Evolutionary conservation across 1,140 invertebrate genomes (phyloP).

Genomic region (Ganaspis sp.): DNA sequence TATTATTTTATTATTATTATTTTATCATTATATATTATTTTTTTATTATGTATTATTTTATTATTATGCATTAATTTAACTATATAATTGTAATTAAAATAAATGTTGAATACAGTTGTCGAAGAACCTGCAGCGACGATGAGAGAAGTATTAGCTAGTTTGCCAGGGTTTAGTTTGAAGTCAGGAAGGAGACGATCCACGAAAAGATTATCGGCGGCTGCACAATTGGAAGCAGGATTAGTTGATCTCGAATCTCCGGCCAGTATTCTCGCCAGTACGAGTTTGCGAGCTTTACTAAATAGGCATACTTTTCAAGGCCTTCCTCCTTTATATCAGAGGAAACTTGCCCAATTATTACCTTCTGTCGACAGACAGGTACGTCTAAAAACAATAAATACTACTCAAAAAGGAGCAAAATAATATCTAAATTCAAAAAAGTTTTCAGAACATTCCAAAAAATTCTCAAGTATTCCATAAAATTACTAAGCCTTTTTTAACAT

Average conservation of each 20-base stretch:
- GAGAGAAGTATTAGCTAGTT: conserved; percentile 91
- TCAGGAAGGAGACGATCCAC: conserved; percentile 85
- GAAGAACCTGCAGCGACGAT: conserved; percentile 81
- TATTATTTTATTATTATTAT: too few species aligned
- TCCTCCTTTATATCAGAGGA: conserved; percentile 93
- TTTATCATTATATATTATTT: too few species aligned
- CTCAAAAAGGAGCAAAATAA: neutral
- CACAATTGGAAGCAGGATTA: conserved; percentile 94
- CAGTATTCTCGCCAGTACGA: conserved; percentile 94
- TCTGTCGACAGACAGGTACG: conserved; percentile 89
- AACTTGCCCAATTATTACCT: conserved; percentile 92
- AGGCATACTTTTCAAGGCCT: conserved; percentile 93
- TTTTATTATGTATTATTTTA: too few species aligned
- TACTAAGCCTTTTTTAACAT: too few species aligned
- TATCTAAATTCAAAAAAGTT: neutral
- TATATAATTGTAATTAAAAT: neutral
- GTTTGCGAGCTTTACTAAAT: conserved; percentile 90
- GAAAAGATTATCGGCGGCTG: conserved; percentile 91
- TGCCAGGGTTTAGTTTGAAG: conserved; percentile 92
- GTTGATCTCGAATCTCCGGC: conserved; percentile 98
- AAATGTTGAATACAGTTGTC: conserved; percentile 52
- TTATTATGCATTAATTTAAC: too few species aligned
- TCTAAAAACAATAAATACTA: conserved; percentile 25
- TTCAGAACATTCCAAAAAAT: too few species aligned
- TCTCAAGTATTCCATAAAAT: too few species aligned